Conservation (phyloP, 2,888 invertebrate genomes). For the Plagodis dolabraria region DNA sequence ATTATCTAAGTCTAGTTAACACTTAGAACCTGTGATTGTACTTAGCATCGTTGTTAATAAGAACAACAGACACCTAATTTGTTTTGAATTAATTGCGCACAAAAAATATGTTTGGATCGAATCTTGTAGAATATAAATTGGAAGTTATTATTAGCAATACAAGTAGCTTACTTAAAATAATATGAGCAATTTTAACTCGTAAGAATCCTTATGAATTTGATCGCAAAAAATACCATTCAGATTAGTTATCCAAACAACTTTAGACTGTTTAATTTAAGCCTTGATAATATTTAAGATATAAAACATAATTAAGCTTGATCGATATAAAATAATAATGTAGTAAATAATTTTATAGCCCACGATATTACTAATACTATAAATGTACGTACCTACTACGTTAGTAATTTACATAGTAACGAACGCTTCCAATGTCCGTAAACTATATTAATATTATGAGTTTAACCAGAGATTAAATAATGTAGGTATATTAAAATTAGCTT, state of each 20-base stretch:
- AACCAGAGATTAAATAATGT: too few species aligned
- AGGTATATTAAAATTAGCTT: too few species aligned
- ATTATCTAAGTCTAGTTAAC: conserved; percentile 13
- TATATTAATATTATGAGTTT: too few species aligned
- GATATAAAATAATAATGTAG: conserved; percentile 13
- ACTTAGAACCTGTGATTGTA: conserved; percentile 23
- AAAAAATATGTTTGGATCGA: conserved; percentile 21
- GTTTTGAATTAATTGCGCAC: conserved; percentile 14
- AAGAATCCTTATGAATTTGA: conserved; percentile 8
- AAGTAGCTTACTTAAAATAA: conserved; percentile 16
- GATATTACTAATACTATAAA: too few species aligned
- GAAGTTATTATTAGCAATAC: conserved; percentile 14
- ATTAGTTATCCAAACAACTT: neutral
- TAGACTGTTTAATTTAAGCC: conserved; percentile 1
- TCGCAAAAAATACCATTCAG: conserved; percentile 7
- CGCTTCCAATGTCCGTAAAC: too few species aligned
- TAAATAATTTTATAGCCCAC: too few species aligned
- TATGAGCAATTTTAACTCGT: conserved; percentile 10
- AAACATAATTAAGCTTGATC: neutral
- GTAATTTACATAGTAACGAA: too few species aligned
- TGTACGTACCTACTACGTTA: too few species aligned
- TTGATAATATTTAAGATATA: conserved; percentile 1
- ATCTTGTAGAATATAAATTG: conserved; percentile 17
- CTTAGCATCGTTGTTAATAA: conserved; percentile 10
- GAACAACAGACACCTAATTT: conserved; percentile 22